These are phyloP conservation scores for Eupeodes corollae DNA, from an alignment of 1,140 invertebrate genomes.

Conservation along the genomic window DNA sequence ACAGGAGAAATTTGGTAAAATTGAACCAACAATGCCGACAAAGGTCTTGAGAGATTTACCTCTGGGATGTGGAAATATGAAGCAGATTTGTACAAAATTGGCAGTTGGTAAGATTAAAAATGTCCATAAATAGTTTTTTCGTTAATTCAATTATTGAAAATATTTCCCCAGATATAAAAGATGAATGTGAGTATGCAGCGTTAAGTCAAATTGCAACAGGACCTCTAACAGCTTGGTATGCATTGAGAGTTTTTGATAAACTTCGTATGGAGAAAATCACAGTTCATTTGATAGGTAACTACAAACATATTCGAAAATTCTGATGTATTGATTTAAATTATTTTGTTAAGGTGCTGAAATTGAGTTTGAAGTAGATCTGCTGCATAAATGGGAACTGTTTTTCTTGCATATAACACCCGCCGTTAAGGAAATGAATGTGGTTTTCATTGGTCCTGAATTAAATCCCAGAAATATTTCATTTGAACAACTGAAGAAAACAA, in stretches of 20 bases:
- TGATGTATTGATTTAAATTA: neutral
- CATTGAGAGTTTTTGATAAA: conserved; percentile 40
- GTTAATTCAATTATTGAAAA: neutral
- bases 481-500: conserved; percentile 32
- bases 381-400: conserved; percentile 58
- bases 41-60: conserved; percentile 34
- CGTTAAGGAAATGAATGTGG: conserved; percentile 43
- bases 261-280: conserved; percentile 21
- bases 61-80: conserved; percentile 16
- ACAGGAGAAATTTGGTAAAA: conserved; percentile 42
- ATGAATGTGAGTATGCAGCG: conserved; percentile 47
- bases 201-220: conserved; percentile 53
- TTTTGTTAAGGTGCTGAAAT: conserved; percentile 46
- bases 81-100: conserved; percentile 18
- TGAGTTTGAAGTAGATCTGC: conserved; percentile 53
- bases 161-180: conserved; percentile 33
- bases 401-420: conserved; percentile 51
- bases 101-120: conserved; percentile 14
- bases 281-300: conserved; percentile 25
- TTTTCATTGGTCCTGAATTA: conserved; percentile 53
- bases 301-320: neutral
- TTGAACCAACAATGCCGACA: conserved; percentile 45
- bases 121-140: neutral
- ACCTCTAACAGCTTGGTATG: conserved; percentile 49
- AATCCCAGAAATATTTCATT: conserved; percentile 42